Evolutionary conservation across 2,797 vertebrate species (phyloP), one percentile per base, ranked within the genome.

Genomic region (Lindbergichthys nudifrons): DNA sequence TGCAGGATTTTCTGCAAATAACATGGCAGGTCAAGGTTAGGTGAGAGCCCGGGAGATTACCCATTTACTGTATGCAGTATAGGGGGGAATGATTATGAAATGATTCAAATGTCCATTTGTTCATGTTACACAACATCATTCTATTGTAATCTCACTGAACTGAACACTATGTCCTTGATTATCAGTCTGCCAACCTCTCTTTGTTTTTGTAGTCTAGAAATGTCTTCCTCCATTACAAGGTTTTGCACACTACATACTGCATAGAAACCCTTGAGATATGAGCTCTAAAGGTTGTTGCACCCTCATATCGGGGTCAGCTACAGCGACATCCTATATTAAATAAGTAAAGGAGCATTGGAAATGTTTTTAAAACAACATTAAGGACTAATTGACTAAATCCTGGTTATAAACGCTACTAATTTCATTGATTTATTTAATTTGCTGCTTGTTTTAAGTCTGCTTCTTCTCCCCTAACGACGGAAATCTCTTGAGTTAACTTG

Each of bases 1-100:
- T 77, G 56, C 50, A 67, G 81, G 82, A 88, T 90, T 90, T 80
- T 41, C 18, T 65, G 54, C 52, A 69, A 77, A 84, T 77, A 65
- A 36, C 47, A 43, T 53, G 16, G 74, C 42, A 51, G 71, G 57
- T 56, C 59, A 50, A 51, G 67, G 65, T 72, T 58, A 57, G 59
- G 21, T 45, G 23, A 69, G 74, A 50, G 41, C 39, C 21, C 58
- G 16, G 39, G 47, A 75, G 62, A 56, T 69, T 57, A 84, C 58
- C 36, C 18, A 53, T 2, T 47, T 45, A 43, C 13, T 66, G 4
- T 19, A 65, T 32, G 36, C 8, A 65, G 32, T n/a, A 36, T 36
- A 58, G 39, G 30, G 7, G 7, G 46, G 18, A 66, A 45, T 59
- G 21, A 59, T 70, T 43, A 42, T 18, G 14, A 69, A 65, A 70